Base-by-base conservation (phyloP, 2,888 invertebrate genomes). In the Metalampra italica region DNA sequence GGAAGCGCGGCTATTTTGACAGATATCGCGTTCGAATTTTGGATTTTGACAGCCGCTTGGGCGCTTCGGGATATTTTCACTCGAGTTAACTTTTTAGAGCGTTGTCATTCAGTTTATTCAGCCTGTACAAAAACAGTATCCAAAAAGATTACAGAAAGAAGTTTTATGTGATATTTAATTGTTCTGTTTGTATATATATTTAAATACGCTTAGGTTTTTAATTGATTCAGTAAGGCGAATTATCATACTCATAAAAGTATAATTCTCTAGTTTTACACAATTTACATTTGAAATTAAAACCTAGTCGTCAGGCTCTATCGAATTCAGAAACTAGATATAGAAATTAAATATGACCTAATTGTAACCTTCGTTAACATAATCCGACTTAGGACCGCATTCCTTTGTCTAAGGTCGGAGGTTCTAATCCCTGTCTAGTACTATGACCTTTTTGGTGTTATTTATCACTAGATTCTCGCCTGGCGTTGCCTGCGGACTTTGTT, bases 1-100 rank as follows among this genome's bases (percentile, higher is more conserved):
- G 86, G 87, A 85, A 86, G 79, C 79, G 63, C 64, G 74, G 68
- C 63, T 54, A 71, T 75, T 82, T 84, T 76, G 77, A 77, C 71
- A 67, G 65, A 68, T 64, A 62, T 64, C 62, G 59, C 66, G 66
- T 70, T 65, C 68, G 57, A 71, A 74, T 68, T 78, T 45, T 60
- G 64, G 62, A 56, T 57, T 49, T 59, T 57, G 54, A 45, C 52
- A 47, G 57, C 54, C 45, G n/a, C n/a, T 34, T 12, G 9, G 9
- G 9, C 14, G 11, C 9, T n/a, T 29, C 9, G 12, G 13, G 22
- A 3, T 12, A 9, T 44, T 34, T 34, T 13, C 9, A 14, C 8
- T 34, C 14, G 40, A 11, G 41, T 41, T 46, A 34, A 45, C 29
- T 36, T 36, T 43, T 43, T 43, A 9, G 8, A 30, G 36, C 49